phyloP scores from a whole-genome alignment of 2,113 vertebrate genomes.

The Oncorhynchus kisutch region DNA sequence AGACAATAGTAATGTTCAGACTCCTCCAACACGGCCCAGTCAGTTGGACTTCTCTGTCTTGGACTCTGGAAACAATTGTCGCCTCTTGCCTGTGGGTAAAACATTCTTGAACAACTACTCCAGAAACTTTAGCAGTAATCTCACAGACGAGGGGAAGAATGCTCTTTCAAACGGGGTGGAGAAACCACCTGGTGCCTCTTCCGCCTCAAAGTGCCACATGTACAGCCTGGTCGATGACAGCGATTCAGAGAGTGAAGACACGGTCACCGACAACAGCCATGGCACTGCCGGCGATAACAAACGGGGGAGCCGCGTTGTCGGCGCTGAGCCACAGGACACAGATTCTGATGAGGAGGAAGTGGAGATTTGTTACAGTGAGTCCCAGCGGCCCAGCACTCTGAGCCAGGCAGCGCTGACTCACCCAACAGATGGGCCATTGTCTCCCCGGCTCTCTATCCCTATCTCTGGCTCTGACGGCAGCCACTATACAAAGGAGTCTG shows the following conservation, averaged over 20 bases:
- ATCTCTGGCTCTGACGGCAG: constrained; percentile 15
- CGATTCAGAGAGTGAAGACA: constrained; percentile 78
- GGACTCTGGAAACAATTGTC: constrained; percentile 70
- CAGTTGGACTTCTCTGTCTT: constrained; percentile 64
- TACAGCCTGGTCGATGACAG: constrained; percentile 78
- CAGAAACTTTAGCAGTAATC: constrained; percentile 73
- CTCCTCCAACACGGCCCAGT: background rate
- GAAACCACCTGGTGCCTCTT: constrained; percentile 23
- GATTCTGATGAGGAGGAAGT: constrained; percentile 84
- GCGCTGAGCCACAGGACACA: constrained; percentile 8
- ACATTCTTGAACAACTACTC: constrained; percentile 82
- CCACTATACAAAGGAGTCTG: constrained; percentile 14
- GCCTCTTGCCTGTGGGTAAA: constrained; percentile 76
- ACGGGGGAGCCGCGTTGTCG: background rate
- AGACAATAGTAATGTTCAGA: background rate
- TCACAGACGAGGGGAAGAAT: constrained; percentile 61
- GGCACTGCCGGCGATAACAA: constrained; percentile 12
- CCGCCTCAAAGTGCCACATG: constrained; percentile 65
- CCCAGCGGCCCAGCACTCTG: constrained; percentile 1
- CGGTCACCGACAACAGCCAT: background rate
- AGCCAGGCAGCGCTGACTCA: constrained; percentile 9
- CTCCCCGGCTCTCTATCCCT: constrained; percentile 2
- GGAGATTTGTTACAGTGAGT: constrained; percentile 75
- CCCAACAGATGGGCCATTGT: constrained; percentile 11
- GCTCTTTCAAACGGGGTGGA: constrained; percentile 38